Evolutionary conservation across 2,888 invertebrate species (phyloP).

Genomic region (Tricholauxania praeusta): DNA sequence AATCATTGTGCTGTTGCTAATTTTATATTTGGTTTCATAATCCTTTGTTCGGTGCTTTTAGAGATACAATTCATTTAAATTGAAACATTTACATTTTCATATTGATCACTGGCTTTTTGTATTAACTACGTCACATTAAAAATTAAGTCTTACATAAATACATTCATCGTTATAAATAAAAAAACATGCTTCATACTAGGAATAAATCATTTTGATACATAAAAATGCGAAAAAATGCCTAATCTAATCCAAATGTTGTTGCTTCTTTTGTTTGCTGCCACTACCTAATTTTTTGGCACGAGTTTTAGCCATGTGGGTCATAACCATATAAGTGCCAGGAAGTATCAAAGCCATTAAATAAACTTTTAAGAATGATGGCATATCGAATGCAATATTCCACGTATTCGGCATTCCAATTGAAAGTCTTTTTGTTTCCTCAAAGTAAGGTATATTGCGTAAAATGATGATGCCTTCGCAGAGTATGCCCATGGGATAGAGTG

Average conservation of each 20-base stretch:
- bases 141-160: no score
- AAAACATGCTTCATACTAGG: no score
- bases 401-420: conserved; percentile 83
- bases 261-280: conserved; percentile 54
- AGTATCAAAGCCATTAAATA: conserved; percentile 83
- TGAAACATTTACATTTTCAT: no score
- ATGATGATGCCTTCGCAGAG: conserved; percentile 87
- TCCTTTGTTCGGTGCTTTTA: no score
- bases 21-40: no score
- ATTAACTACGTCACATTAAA: no score
- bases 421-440: conserved; percentile 85
- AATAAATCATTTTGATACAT: no score
- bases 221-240: neutral
- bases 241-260: conserved; percentile 37
- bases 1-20: no score
- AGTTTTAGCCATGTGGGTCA: conserved; percentile 86
- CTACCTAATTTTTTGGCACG: conserved; percentile 76
- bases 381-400: conserved; percentile 88
- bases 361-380: conserved; percentile 81
- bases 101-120: no score
- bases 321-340: conserved; percentile 81
- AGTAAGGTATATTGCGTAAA: conserved; percentile 87
- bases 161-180: no score
- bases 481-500: conserved; percentile 91
- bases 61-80: no score